Evolutionary conservation across 2,888 invertebrate genomes (phyloP), one percentile per base, ranked within the genome.

Genomic region (Ochropleura leucogaster): DNA sequence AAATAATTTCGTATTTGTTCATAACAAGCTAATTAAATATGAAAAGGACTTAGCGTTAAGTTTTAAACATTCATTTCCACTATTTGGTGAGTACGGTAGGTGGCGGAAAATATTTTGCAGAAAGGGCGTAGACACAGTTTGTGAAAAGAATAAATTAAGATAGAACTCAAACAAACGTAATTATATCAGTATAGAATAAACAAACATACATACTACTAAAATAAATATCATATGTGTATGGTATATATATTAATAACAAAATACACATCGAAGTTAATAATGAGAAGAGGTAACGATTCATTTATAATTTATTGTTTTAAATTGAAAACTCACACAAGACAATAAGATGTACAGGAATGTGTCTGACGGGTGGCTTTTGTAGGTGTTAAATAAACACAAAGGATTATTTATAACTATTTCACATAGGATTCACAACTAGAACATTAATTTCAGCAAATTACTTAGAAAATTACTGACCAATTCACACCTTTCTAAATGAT

Each of bases 401-500:
- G 4, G 9, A n/a, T n/a, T 42, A 30, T 30, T 57, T 16, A 55
- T 57, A 49, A 62, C 65, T 62, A 55, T 66, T 79, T 12, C 67
- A 73, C 47, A 59, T 51, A 62, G 10, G 12, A 53, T 59, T 68
- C 47, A 47, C 30, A 44, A 64, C 30, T 49, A 20, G 44, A 46
- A 65, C 53, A 18, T 53, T 47, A 47, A 42, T 73, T 44, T 14
- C 20, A 65, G 40, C 42, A 60, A 65, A 64, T 76, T 65, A 18
- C 59, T 64, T 62, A 12, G n/a, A 62, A 46, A 78, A 64, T 65
- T 64, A 75, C 60, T 42, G 47, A 47, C 5, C 64, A 67, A 49
- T 68, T 73, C 66, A 83, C 79, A 68, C 79, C 73, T 83, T 82
- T 82, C 64, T 74, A 85, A 85, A 51, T 75, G 62, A 86, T 84